These are phyloP conservation scores for Caenorhabditis briggsae DNA, from an alignment of 1,140 invertebrate genomes.

Conservation along the genomic window DNA sequence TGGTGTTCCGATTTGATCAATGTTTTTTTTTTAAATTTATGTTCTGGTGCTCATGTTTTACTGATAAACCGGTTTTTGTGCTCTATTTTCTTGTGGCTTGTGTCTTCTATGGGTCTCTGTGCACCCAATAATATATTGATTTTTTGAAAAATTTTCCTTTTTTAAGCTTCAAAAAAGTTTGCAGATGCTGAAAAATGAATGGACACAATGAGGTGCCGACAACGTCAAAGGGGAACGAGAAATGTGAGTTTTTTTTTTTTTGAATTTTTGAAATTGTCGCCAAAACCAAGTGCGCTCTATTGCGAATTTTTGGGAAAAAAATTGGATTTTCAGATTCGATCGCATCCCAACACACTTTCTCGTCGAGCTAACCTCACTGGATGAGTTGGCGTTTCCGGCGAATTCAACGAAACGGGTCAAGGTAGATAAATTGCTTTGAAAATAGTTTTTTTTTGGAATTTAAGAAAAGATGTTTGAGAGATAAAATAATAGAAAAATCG, in stretches of 20 bases:
- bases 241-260: neutral
- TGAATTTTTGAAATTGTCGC: neutral
- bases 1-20: neutral
- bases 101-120: neutral
- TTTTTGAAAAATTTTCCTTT: neutral
- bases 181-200: constrained; percentile 39
- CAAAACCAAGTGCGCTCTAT: neutral
- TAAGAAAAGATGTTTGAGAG: too few species aligned
- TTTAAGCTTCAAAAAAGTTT: neutral
- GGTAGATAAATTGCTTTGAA: neutral
- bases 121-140: neutral
- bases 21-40: neutral
- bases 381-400: constrained; percentile 60
- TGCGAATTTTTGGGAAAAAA: neutral
- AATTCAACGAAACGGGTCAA: constrained; percentile 60
- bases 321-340: neutral
- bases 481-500: too few species aligned
- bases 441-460: too few species aligned
- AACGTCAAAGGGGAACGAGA: constrained; percentile 15
- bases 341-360: constrained; percentile 54
- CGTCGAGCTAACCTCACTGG: constrained; percentile 61
- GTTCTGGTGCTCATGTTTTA: neutral
- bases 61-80: neutral
- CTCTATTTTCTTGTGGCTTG: neutral
- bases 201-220: constrained; percentile 16